Conservation (phyloP, 2,113 vertebrate species). For the Anguilla rostrata region DNA sequence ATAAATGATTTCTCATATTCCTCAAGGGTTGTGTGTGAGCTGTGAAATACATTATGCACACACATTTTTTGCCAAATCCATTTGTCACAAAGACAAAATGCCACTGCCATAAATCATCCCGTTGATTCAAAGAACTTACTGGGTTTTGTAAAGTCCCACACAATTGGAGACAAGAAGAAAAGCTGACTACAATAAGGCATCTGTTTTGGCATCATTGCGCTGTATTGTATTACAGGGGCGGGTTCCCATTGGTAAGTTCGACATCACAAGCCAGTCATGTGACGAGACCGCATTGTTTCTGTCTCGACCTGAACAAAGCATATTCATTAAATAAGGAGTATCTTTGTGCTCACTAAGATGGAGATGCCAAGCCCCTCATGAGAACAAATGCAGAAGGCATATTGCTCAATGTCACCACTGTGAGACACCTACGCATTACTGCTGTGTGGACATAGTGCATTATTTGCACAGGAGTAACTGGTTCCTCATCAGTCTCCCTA, state of each 20-base stretch:
- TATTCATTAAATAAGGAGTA: neutral
- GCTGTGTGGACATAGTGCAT: no score
- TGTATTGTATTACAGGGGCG: neutral
- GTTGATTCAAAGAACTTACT: neutral
- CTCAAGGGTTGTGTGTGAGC: neutral
- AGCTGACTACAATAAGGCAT: neutral
- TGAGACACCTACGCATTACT: no score
- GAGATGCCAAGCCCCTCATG: neutral
- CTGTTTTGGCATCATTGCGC: neutral
- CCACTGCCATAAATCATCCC: neutral
- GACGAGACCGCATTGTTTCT: neutral
- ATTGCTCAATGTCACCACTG: no score
- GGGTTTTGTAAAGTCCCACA: neutral
- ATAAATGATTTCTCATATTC: neutral
- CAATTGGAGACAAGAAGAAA: neutral
- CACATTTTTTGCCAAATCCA: neutral
- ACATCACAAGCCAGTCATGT: neutral
- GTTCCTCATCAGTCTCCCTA: neutral
- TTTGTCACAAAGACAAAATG: neutral
- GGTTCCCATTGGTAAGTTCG: neutral
- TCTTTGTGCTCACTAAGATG: neutral
- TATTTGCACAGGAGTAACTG: neutral
- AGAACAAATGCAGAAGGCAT: neutral
- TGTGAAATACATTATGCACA: neutral
- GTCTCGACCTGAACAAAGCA: neutral